Evolutionary conservation across 2,888 invertebrate genomes (phyloP).

Genomic region (Zele albiditarsus): DNA sequence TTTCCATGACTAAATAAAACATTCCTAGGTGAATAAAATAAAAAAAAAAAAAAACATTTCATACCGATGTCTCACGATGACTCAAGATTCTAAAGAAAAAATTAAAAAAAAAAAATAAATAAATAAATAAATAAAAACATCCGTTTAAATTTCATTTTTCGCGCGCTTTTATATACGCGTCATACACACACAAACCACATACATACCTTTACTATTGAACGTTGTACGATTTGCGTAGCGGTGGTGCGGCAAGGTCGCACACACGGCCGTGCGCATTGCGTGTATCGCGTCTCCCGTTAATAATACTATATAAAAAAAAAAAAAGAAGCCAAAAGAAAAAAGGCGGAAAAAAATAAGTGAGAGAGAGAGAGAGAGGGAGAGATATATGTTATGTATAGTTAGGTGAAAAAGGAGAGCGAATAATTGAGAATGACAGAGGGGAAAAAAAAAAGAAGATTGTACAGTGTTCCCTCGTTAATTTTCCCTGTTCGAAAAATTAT

Average conservation of each 20-base stretch:
- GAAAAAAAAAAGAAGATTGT: too few species aligned
- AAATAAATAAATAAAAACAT: constrained; percentile 11
- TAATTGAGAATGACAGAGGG: not conserved
- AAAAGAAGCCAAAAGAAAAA: not conserved
- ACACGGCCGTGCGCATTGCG: constrained; percentile 8
- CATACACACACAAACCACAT: not conserved
- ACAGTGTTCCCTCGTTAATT: too few species aligned
- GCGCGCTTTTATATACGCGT: not conserved
- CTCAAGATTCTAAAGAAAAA: not conserved
- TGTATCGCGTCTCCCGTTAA: constrained; percentile 4
- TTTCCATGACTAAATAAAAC: not conserved
- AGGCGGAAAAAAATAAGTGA: constrained; percentile 17
- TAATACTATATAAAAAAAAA: not conserved
- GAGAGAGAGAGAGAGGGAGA: constrained; percentile 2
- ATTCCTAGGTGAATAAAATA: not conserved
- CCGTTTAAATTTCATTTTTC: not conserved
- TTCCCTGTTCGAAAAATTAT: too few species aligned
- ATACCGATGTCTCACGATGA: not conserved
- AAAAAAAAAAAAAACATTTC: not conserved
- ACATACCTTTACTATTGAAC: not conserved
- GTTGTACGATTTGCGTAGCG: not conserved
- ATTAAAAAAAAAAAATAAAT: constrained; percentile 6
- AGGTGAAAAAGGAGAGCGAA: not conserved
- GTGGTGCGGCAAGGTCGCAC: not conserved
- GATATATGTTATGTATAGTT: not conserved